Percentiles rank a stretch among this genome's conserved stretches.
phyloP scores from a whole-genome alignment of 2,113 vertebrate genomes.

The Lonchura striata region DNA sequence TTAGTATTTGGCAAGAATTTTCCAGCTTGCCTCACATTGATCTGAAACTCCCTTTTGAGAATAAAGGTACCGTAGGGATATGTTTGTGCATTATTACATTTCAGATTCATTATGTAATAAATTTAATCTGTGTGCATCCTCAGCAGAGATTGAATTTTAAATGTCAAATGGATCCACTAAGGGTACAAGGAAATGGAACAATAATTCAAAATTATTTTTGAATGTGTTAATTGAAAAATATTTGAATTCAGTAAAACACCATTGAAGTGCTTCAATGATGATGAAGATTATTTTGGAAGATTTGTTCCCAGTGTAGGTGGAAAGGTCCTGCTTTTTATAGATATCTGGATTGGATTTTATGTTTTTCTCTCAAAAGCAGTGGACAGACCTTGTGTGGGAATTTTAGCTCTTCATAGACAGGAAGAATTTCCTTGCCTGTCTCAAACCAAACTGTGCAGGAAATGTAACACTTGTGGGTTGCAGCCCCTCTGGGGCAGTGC shows the following conservation, averaged over 20 bases:
- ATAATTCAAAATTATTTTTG: not conserved
- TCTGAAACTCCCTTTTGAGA: not conserved
- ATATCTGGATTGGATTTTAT: not conserved
- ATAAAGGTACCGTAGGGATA: not conserved
- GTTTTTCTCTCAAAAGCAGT: not conserved
- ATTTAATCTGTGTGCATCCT: not conserved
- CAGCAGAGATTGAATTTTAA: slow-evolving; percentile 4
- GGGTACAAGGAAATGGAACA: not conserved
- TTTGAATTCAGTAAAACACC: not conserved
- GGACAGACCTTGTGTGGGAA: not conserved
- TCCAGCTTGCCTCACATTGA: not conserved
- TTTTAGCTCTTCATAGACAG: not conserved
- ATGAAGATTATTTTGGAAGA: not conserved
- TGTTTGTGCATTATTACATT: slow-evolving; percentile 5
- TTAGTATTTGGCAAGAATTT: not conserved
- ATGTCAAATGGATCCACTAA: not conserved
- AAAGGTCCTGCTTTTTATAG: not conserved
- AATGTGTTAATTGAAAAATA: not conserved
- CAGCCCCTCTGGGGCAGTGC: not conserved
- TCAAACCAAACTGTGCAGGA: not conserved
- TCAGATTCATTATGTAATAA: slow-evolving; percentile 6
- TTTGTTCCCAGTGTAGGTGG: not conserved
- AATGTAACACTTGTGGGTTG: not conserved
- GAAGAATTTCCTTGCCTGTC: not conserved
- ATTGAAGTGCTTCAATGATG: not conserved